Evolutionary conservation across 2,888 invertebrate species (phyloP).

Genomic region (Silvanus unidentatus): DNA sequence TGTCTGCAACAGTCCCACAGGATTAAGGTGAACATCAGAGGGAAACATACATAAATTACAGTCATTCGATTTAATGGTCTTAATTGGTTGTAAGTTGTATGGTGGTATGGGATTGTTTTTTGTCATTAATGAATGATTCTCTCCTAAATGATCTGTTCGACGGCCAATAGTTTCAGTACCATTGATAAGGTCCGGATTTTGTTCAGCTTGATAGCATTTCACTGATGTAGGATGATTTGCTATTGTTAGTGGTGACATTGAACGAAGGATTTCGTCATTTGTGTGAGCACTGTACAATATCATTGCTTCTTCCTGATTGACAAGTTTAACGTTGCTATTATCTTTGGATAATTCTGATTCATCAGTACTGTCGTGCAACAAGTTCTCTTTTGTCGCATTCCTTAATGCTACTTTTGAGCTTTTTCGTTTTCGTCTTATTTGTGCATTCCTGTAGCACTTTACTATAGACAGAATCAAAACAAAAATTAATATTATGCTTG

Average conservation of each 20-base stretch:
- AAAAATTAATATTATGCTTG: constrained; percentile 59
- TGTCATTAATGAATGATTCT: constrained; percentile 14
- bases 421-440: constrained; percentile 52
- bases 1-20: constrained; percentile 64
- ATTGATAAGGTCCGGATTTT: constrained; percentile 75
- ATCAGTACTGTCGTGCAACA: constrained; percentile 36
- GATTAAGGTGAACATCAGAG: constrained; percentile 69
- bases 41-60: constrained; percentile 53
- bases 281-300: constrained; percentile 38
- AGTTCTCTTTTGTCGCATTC: constrained; percentile 38
- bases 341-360: constrained; percentile 35
- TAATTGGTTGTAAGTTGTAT: constrained; percentile 12
- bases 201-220: constrained; percentile 53
- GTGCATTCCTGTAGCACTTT: constrained; percentile 41
- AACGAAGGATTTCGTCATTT: constrained; percentile 31
- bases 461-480: constrained; percentile 61
- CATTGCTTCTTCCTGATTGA: constrained; percentile 31
- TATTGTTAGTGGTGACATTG: constrained; percentile 33
- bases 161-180: constrained; percentile 60
- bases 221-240: constrained; percentile 54
- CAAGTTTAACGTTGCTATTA: constrained; percentile 28
- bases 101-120: constrained; percentile 12
- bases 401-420: constrained; percentile 48
- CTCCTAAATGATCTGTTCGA: constrained; percentile 14
- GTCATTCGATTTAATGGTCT: constrained; percentile 37